Evolutionary conservation across 2,113 vertebrate genomes (phyloP).

Genomic region (Hippocampus abdominalis): DNA sequence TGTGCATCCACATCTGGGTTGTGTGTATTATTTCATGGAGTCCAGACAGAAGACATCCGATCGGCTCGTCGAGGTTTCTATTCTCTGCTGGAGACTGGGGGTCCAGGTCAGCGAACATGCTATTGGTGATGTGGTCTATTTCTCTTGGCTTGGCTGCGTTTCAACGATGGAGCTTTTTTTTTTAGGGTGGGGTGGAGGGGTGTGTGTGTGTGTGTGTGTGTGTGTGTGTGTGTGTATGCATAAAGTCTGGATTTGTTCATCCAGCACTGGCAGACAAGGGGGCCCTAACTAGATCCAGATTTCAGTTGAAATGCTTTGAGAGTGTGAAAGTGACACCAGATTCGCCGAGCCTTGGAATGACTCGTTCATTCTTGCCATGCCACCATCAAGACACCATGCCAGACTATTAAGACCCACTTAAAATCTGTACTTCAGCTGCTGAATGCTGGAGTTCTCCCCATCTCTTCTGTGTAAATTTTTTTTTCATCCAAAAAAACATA

Average conservation of each 20-base stretch:
- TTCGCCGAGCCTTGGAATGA: constrained; percentile 32
- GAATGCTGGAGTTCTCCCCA: neutral
- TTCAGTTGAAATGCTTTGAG: constrained; percentile 28
- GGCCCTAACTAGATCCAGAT: constrained; percentile 65
- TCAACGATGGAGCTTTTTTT: constrained; percentile 34
- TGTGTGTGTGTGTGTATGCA: constrained; percentile 21
- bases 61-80: constrained; percentile 36
- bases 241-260: constrained; percentile 48
- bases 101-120: constrained; percentile 41
- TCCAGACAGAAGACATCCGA: constrained; percentile 25
- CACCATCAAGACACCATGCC: constrained; percentile 15
- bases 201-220: neutral
- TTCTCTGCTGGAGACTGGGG: constrained; percentile 18
- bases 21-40: constrained; percentile 10
- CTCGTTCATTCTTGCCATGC: constrained; percentile 25
- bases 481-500: neutral
- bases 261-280: constrained; percentile 37
- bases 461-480: neutral
- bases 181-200: neutral
- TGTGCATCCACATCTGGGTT: constrained; percentile 24
- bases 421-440: neutral
- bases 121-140: constrained; percentile 35
- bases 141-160: constrained; percentile 38
- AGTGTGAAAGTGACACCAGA: constrained; percentile 41
- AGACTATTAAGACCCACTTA: neutral